Base-by-base conservation (phyloP, 1,140 invertebrate genomes). In the Diabrotica virgifera region DNA sequence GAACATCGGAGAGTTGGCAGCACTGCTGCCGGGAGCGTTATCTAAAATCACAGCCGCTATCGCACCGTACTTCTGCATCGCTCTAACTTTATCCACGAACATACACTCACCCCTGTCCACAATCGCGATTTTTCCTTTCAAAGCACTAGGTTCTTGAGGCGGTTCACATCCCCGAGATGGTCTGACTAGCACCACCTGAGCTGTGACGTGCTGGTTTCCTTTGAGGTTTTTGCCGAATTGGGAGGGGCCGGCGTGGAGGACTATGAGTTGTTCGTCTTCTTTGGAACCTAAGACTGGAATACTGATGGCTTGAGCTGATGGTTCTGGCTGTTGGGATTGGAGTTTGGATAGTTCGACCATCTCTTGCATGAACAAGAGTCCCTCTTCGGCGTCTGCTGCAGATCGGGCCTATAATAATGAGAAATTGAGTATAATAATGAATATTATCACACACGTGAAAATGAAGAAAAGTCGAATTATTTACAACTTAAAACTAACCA, bases 331-430 rank as follows among this genome's bases (percentile, higher is more conserved):
- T 64, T 87, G 80, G 10, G 81, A 77, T 76, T 91, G 88, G 63
- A 85, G 79, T 75, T 92, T 92, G 38, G 93, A 94, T 52, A 96
- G 80, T 80, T 96, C 92, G 7, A 95, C 87, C 94, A 98, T 97
- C 82, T 98, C 96, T 74, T 96, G 92, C 93, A 99, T 98, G 74
- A 99, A 98, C 36, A 92, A 82, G 24, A 97, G 77, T 0, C 97
- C 96, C 81, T 97, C 92, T 75, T 96, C 91, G 2, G 93, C 96
- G 76, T 96, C 91, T 69, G 90, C 87, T 10, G 89, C 80, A 54
- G 89, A 89, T 75, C 89, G 87, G 9, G 95, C 96, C 93, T 96
- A 75, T 56, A 82, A 65, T 59, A 65, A 52, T 67, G 51, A 54
- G 10, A 24, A 58, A 59, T 46, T 46, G 2, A 46, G 3, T 46